Conservation (phyloP, 2,797 vertebrate species). For the Paramormyrops hopkinsi region DNA sequence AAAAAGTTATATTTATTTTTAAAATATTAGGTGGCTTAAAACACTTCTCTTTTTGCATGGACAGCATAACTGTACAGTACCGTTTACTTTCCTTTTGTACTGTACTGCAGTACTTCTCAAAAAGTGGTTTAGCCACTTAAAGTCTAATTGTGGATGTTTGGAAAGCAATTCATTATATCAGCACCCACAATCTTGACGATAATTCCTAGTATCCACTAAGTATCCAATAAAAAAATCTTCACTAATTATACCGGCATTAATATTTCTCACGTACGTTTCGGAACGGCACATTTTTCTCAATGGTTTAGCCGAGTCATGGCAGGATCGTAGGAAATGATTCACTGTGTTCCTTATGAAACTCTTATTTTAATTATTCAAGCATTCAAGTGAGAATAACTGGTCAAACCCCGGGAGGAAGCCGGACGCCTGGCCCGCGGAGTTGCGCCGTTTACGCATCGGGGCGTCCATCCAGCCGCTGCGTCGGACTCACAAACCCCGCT, state of each 20-base stretch:
- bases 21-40: background rate
- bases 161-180: background rate
- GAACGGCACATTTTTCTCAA: conserved; percentile 1
- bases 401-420: conserved; percentile 41
- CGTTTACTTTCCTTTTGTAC: background rate
- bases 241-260: background rate
- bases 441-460: conserved; percentile 36
- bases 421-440: conserved; percentile 27
- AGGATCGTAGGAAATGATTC: background rate
- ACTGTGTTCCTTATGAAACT: background rate
- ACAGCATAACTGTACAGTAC: background rate
- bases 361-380: background rate
- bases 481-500: background rate
- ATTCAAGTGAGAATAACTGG: background rate
- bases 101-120: background rate
- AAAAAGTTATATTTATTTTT: background rate
- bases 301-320: background rate
- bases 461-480: conserved; percentile 23
- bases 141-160: background rate
- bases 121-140: background rate
- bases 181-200: background rate
- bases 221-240: background rate
- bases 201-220: background rate
- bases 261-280: background rate
- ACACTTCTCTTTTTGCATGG: background rate